A percentile compares a stretch with the other conserved stretches of the same genome.
Conservation (phyloP, 92 coral and sea anemone genomes). For the Parazoanthus swiftii region DNA sequence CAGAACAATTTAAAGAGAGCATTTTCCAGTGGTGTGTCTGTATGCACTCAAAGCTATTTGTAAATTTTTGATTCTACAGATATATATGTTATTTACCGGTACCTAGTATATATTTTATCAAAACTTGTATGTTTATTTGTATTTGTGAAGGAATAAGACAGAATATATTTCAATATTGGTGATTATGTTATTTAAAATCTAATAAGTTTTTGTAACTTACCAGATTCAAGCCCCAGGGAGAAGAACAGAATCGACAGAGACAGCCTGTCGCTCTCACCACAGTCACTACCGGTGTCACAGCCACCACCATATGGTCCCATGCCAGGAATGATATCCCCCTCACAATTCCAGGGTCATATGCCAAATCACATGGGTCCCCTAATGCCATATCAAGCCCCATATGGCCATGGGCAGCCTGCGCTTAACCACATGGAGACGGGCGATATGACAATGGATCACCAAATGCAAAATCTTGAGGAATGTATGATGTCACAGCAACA, state of each 20-base stretch:
- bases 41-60: too few relatives aligned
- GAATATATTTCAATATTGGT: not conserved
- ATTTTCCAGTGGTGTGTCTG: too few relatives aligned
- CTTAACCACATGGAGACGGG: constrained; percentile 88
- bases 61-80: too few relatives aligned
- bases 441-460: constrained; percentile 75
- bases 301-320: constrained; percentile 69
- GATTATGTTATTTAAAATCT: not conserved
- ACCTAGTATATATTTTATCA: too few relatives aligned
- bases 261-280: constrained; percentile 75
- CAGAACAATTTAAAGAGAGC: too few relatives aligned
- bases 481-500: constrained; percentile 84
- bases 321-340: constrained; percentile 78
- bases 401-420: constrained; percentile 64
- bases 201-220: not conserved
- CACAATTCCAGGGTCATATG: constrained; percentile 81
- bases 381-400: constrained; percentile 77
- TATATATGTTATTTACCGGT: too few relatives aligned
- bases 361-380: constrained; percentile 90
- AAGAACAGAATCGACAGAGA: constrained; percentile 79
- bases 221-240: constrained; percentile 87
- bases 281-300: constrained; percentile 82
- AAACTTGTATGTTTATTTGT: too few relatives aligned
- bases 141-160: not conserved
- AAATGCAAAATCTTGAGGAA: constrained; percentile 86